Evolutionary conservation across 2,888 invertebrate genomes (phyloP), one percentile per base, ranked within the genome.

Genomic region (Oasisia sp.): DNA sequence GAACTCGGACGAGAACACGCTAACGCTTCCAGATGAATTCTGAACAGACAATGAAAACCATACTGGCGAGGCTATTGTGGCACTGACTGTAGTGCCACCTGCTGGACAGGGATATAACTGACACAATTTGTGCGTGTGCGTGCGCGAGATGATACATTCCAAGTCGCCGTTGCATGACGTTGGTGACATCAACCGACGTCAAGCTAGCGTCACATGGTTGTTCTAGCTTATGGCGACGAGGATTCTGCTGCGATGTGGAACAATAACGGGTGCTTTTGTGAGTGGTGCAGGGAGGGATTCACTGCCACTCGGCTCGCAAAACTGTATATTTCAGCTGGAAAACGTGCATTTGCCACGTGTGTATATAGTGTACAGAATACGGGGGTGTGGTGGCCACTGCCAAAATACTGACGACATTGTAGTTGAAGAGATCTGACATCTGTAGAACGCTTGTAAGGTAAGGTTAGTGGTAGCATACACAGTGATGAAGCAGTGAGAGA

Each of bases 381-480:
- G 74, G 74, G 38, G 50, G n/a, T n/a, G 74, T 27, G 74, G 19
- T 27, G 74, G 27, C n/a, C 74, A 74, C 74, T 74, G 74, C 74
- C 27, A 27, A 74, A 74, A n/a, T 74, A 74, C 74, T 19, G 27
- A 74, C 74, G 19, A 74, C 19, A 74, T 27, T 74, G 19, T 50
- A 50, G 50, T 50, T 50, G 50, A 50, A 50, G 2, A 9, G 1
- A 50, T 14, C 50, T 50, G 50, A 50, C 50, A 14, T 50, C 50
- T 50, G 50, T 74, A 74, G 74, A 74, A n/a, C 27, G 74, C 74
- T 74, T 74, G 74, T 74, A 74, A 74, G 74, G 74, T 74, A 74
- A 74, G 74, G 74, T 74, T 19, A 74, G n/a, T 74, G n/a, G 27
- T 74, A 74, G 74, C 14, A n/a, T 27, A 74, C n/a, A 74, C n/a